Base-by-base conservation (phyloP, 2,113 vertebrate species). In the Stictonetta naevosa region DNA sequence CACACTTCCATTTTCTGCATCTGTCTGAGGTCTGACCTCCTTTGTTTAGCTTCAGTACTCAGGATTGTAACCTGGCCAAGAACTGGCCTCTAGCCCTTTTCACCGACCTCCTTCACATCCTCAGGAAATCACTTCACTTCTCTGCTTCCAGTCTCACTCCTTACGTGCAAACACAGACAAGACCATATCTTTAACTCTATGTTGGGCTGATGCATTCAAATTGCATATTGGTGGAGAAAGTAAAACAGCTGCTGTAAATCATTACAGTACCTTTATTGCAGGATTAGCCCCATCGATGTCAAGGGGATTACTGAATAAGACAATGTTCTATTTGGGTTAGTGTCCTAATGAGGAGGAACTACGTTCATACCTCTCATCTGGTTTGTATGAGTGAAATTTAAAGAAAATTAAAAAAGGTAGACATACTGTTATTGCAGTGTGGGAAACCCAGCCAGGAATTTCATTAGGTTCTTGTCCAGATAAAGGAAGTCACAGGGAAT, bases 401-500 rank as follows among this genome's bases (percentile, higher is more conserved):
- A 83, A 91, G 25, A 21, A 90, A 71, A 58, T 10, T 8, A 77
- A 40, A 2, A 83, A 85, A 15, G 14, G 10, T n/a, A 63, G 33
- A 58, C 38, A 23, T 52, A 36, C 55, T 66, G 20, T 66, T 85
- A 88, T 2, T 76, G 40, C 8, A 48, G 33, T 21, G 26, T 38
- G 22, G 58, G 81, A 86, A 93, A 88, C 73, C 88, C 63, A 87
- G 23, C 25, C 60, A 75, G 80, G 55, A 86, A 60, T 64, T 84
- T 85, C 20, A 73, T 79, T 72, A 76, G 8, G 7, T 62, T 62
- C 4, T 82, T 83, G 82, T 73, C 74, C 53, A 89, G 40, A 52
- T 18, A 75, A 89, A 79, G 19, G 31, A 88, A 85, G 10, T 29
- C 11, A 25, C 34, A 75, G 55, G 18, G 10, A 52, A 64, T 40